Conservation (phyloP, 2,113 vertebrate species). For the Isichthys henryi region DNA sequence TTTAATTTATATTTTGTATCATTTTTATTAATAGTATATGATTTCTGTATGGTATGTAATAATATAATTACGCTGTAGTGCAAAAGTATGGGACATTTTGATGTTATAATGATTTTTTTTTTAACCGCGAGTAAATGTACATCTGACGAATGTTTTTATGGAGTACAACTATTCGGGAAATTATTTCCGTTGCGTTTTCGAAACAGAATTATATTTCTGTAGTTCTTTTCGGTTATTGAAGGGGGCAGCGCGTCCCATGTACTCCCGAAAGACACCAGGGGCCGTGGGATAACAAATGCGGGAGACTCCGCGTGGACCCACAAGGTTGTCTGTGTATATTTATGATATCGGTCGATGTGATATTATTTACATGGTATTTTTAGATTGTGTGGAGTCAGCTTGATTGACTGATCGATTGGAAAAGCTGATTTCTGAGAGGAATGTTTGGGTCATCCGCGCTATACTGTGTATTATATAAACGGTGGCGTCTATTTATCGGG, state of each 20-base stretch:
- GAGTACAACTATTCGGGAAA: not conserved
- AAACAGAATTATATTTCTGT: not conserved
- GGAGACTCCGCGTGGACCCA: not conserved
- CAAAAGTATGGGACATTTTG: not conserved
- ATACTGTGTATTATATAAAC: not conserved
- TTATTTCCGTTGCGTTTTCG: not conserved
- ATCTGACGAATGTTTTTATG: not conserved
- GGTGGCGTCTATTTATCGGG: not conserved
- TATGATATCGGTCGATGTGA: not conserved
- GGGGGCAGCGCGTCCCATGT: not conserved
- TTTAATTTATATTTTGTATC: not conserved
- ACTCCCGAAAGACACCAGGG: not conserved
- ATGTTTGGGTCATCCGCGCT: not conserved
- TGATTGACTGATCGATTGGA: not conserved
- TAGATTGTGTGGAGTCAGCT: not conserved
- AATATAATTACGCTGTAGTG: not conserved
- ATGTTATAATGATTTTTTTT: not conserved
- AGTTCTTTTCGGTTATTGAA: slow-evolving; percentile 2
- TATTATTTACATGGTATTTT: not conserved
- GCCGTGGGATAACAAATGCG: not conserved
- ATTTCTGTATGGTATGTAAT: not conserved
- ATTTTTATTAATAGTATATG: not conserved
- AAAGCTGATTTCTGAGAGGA: not conserved
- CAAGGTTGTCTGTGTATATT: not conserved
- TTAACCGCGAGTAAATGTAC: not conserved